phyloP scores from a whole-genome alignment of 2,113 vertebrate genomes.

The Phaethornis superciliosus region DNA sequence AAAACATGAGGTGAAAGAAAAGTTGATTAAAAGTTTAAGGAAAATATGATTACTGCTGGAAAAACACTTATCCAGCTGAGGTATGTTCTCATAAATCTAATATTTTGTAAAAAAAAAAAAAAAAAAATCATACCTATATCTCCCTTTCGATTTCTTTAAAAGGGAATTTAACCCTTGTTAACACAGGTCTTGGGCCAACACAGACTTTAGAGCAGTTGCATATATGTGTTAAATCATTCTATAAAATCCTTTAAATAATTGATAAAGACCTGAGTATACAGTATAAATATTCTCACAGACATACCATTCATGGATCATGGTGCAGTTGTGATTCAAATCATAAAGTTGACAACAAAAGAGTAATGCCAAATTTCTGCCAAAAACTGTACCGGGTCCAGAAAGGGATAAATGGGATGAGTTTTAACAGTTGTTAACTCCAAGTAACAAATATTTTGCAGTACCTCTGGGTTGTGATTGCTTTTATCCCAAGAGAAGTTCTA shows the following conservation, averaged over 20 bases:
- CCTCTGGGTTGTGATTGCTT: background rate
- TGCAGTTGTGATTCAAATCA: background rate
- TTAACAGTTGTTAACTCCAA: background rate
- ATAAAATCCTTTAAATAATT: background rate
- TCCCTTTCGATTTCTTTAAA: background rate
- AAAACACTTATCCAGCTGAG: background rate
- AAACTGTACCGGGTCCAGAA: background rate
- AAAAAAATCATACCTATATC: background rate
- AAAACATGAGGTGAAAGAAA: background rate
- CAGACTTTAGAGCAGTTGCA: background rate
- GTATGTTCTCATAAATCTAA: background rate
- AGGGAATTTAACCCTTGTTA: background rate
- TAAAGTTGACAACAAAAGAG: background rate
- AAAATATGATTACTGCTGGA: background rate
- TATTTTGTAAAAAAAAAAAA: background rate
- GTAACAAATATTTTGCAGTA: background rate
- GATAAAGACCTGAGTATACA: background rate
- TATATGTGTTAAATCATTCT: background rate
- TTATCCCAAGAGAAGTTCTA: background rate
- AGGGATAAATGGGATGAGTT: background rate
- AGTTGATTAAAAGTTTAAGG: background rate
- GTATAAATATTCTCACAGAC: background rate
- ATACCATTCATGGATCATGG: background rate
- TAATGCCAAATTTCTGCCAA: background rate
- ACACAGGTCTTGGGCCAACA: background rate